These are phyloP conservation scores for Aethina tumida DNA, from an alignment of 1,140 invertebrate genomes.

Conservation along the genomic window DNA sequence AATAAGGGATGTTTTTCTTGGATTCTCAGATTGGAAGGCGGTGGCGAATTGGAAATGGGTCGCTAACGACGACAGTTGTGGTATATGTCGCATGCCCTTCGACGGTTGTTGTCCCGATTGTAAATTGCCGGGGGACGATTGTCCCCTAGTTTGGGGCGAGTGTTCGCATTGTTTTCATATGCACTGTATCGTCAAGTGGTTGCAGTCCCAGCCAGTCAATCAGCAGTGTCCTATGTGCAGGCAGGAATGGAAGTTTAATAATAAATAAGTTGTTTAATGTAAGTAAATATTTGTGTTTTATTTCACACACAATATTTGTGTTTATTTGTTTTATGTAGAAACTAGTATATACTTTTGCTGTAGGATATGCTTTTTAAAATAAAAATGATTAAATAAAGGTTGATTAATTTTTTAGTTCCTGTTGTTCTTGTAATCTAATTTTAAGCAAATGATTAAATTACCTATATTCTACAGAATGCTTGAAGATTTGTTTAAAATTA, in stretches of 20 bases:
- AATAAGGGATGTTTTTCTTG: slow-evolving; percentile 3
- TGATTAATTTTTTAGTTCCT: no score
- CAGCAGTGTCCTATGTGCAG: slow-evolving; percentile 98
- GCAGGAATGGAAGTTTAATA: slow-evolving; percentile 97
- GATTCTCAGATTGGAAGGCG: slow-evolving; percentile 78
- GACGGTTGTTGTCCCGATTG: slow-evolving; percentile 98
- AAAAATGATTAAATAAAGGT: no score
- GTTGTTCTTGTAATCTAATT: no score
- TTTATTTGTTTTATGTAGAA: no score
- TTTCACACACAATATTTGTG: no score
- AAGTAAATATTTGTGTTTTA: no score
- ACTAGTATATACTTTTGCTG: no score
- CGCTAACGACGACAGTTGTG: slow-evolving; percentile 97
- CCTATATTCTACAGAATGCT: no score
- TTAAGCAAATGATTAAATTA: no score
- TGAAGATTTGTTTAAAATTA: no score
- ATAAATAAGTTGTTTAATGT: slow-evolving; percentile 41
- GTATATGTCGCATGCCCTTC: slow-evolving; percentile 98
- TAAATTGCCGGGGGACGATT: slow-evolving; percentile 96
- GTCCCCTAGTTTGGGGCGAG: slow-evolving; percentile 95
- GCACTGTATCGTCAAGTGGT: slow-evolving; percentile 99
- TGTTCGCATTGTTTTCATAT: slow-evolving; percentile 99
- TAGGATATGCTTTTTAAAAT: no score
- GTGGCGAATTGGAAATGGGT: slow-evolving; percentile 98
- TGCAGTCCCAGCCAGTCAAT: slow-evolving; percentile 90